phyloP scores from a whole-genome alignment of 92 coral and sea anemone species.

The Porites divaricata region DNA sequence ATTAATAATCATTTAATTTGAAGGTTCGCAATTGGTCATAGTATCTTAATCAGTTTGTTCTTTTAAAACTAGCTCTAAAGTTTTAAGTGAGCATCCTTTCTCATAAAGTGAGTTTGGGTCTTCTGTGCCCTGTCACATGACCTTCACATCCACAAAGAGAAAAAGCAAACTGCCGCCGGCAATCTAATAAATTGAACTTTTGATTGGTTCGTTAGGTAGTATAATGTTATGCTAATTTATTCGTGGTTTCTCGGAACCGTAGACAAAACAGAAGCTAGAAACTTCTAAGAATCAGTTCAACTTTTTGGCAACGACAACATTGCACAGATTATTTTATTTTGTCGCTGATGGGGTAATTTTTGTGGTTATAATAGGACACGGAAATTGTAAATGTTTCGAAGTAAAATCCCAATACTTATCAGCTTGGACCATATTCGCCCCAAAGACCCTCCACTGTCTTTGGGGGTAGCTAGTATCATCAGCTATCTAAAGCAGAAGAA shows the following conservation, averaged over 20 bases:
- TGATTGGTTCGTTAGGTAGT: background rate
- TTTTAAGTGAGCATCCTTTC: too few relatives aligned
- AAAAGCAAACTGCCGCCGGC: background rate
- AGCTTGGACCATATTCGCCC: conserved; percentile 50
- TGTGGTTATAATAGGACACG: background rate
- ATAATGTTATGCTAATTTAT: background rate
- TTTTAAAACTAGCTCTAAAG: too few relatives aligned
- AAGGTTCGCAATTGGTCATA: too few relatives aligned
- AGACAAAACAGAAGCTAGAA: background rate
- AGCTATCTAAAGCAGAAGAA: conserved; percentile 33
- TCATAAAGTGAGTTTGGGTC: too few relatives aligned
- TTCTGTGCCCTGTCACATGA: too few relatives aligned
- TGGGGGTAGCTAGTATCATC: conserved; percentile 49
- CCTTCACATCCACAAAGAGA: background rate
- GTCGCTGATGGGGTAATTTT: background rate
- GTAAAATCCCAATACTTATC: conserved; percentile 40
- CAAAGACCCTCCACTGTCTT: conserved; percentile 44
- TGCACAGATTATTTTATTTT: background rate
- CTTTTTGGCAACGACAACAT: background rate
- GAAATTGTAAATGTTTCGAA: conserved; percentile 29
- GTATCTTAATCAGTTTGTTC: too few relatives aligned
- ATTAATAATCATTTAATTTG: too few relatives aligned
- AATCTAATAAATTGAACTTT: background rate
- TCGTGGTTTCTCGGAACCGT: background rate
- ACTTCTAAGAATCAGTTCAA: background rate